Evolutionary conservation across 1,140 invertebrate genomes (phyloP).

Genomic region (Sycophaga agraensis): DNA sequence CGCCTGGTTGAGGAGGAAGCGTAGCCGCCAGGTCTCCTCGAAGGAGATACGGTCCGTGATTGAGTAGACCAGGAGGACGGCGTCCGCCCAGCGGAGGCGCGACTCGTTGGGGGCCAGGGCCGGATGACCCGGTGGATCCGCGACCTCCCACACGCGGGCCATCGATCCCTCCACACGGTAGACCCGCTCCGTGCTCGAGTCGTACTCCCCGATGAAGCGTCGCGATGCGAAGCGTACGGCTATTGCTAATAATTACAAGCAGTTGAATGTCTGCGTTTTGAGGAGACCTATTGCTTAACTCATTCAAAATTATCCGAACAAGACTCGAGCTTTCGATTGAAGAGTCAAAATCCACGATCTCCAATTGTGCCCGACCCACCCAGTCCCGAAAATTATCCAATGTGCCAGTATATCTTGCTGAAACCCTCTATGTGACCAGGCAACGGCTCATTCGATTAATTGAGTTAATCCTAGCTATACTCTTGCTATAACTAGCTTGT

Average conservation of each 20-base stretch:
- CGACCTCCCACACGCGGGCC: slow-evolving; percentile 32
- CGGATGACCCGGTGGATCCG: slow-evolving; percentile 34
- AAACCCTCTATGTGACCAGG: too few species aligned
- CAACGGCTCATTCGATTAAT: too few species aligned
- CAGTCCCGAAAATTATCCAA: too few species aligned
- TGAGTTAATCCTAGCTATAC: too few species aligned
- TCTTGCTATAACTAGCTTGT: too few species aligned
- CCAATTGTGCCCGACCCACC: too few species aligned
- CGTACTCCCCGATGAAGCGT: slow-evolving; percentile 83
- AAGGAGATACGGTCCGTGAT: slow-evolving; percentile 83
- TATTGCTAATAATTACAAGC: slow-evolving; percentile 60
- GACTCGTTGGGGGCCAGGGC: slow-evolving; percentile 56
- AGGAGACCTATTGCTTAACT: too few species aligned
- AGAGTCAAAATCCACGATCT: too few species aligned
- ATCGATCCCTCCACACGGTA: slow-evolving; percentile 55
- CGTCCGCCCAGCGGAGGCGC: slow-evolving; percentile 81
- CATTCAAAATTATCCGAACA: too few species aligned
- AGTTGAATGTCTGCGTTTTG: too few species aligned
- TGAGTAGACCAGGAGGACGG: slow-evolving; percentile 82
- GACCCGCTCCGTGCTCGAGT: slow-evolving; percentile 75
- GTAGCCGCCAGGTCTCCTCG: slow-evolving; percentile 77
- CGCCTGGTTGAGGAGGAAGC: slow-evolving; percentile 49
- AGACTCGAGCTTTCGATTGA: too few species aligned
- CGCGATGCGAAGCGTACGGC: slow-evolving; percentile 79
- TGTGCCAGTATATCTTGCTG: too few species aligned